Evolutionary conservation across 2,888 invertebrate species (phyloP).

Genomic region (Teleiodes luculella): DNA sequence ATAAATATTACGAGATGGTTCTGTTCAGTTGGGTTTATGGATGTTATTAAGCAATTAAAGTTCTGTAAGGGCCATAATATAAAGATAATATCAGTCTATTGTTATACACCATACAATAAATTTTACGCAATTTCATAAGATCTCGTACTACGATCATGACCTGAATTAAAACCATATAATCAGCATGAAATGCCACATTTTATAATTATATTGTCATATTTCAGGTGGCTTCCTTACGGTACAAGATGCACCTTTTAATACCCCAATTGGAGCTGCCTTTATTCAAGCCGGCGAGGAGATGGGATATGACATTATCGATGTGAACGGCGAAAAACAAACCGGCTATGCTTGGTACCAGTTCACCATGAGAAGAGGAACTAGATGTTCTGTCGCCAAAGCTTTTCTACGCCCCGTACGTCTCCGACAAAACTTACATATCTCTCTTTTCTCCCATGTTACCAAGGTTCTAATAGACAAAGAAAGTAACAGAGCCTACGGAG

Average conservation of each 20-base stretch:
- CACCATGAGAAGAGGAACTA: slow-evolving; percentile 90
- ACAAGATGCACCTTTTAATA: slow-evolving; percentile 88
- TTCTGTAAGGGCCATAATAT: neutral
- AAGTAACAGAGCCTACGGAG: slow-evolving; percentile 86
- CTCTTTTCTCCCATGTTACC: slow-evolving; percentile 88
- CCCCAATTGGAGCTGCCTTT: slow-evolving; percentile 90
- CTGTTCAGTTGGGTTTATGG: slow-evolving; percentile 5
- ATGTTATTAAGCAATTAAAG: slow-evolving; percentile 1
- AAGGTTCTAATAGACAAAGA: slow-evolving; percentile 85
- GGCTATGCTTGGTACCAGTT: slow-evolving; percentile 92
- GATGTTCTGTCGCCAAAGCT: slow-evolving; percentile 91
- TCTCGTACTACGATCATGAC: neutral
- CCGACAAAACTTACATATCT: slow-evolving; percentile 88
- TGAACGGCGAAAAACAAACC: slow-evolving; percentile 92
- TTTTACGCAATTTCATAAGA: neutral
- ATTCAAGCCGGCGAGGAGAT: slow-evolving; percentile 94
- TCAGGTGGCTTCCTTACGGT: slow-evolving; percentile 87
- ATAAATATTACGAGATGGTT: no score
- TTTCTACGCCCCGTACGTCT: slow-evolving; percentile 88
- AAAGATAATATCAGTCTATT: neutral
- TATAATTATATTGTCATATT: slow-evolving; percentile 29
- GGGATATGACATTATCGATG: slow-evolving; percentile 92
- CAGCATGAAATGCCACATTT: neutral
- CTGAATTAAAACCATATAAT: neutral
- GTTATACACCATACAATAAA: neutral